Conservation (phyloP, 2,888 invertebrate genomes). For the Esperia sulphurella region DNA sequence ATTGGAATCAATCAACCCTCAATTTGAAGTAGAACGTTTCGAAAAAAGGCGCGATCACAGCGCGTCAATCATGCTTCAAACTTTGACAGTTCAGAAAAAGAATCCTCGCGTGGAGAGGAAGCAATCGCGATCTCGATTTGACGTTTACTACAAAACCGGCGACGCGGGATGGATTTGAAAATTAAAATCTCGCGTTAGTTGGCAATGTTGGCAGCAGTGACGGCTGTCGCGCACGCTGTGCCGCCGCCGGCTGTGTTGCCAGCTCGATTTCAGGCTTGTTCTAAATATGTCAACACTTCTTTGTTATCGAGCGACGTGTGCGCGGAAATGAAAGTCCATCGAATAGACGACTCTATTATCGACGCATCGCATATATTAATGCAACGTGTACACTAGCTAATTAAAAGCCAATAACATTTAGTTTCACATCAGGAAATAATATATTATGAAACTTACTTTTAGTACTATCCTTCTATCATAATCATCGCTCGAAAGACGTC, state of each 20-base stretch:
- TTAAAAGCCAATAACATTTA: conserved; percentile 28
- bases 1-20: conserved; percentile 57
- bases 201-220: conserved; percentile 53
- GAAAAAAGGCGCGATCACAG: conserved; percentile 28
- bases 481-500: too few relatives aligned
- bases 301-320: conserved; percentile 72
- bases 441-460: too few relatives aligned
- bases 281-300: conserved; percentile 78
- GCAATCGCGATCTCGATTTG: conserved; percentile 57
- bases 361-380: conserved; percentile 61
- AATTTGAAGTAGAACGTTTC: conserved; percentile 33
- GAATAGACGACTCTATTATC: conserved; percentile 67
- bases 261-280: conserved; percentile 78
- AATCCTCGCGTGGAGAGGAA: conserved; percentile 39
- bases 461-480: too few relatives aligned
- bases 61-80: conserved; percentile 49
- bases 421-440: not conserved
- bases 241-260: conserved; percentile 38
- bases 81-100: conserved; percentile 61
- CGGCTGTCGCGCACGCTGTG: conserved; percentile 58
- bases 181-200: conserved; percentile 72
- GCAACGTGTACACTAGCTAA: conserved; percentile 28
- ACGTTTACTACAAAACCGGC: conserved; percentile 59
- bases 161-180: conserved; percentile 68
- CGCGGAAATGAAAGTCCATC: conserved; percentile 77